Percentiles rank a stretch among this genome's conserved stretches.
Evolutionary conservation across 2,888 invertebrate species (phyloP).

Genomic region (Phasia obesa): DNA sequence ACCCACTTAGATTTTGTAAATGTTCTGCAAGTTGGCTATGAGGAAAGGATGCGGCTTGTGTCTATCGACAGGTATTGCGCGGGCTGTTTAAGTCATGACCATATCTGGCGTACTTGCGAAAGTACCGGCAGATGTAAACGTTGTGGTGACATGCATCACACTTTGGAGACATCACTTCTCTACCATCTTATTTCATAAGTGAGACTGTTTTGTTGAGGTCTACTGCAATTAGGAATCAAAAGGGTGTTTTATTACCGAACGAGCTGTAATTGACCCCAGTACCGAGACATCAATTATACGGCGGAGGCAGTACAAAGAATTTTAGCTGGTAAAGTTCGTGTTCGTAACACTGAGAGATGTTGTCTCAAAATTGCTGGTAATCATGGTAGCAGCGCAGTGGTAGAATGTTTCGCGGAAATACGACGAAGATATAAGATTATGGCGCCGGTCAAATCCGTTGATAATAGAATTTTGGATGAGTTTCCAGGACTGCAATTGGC

Average conservation of each 20-base stretch:
- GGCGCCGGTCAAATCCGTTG: too few species aligned
- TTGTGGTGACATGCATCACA: too few species aligned
- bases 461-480: not conserved
- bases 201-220: not conserved
- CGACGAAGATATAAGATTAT: too few species aligned
- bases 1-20: too few species aligned
- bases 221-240: not conserved
- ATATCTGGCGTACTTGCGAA: too few species aligned
- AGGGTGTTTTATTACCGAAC: not conserved
- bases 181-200: not conserved
- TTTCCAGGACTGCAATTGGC: not conserved
- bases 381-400: not conserved
- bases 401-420: not conserved
- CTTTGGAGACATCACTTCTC: too few species aligned
- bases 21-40: too few species aligned
- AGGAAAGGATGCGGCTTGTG: too few species aligned
- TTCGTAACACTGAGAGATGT: not conserved
- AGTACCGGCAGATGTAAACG: too few species aligned
- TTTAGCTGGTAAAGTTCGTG: not conserved
- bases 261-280: not conserved
- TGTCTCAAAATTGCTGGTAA: not conserved
- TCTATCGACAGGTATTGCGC: too few species aligned
- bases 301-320: not conserved
- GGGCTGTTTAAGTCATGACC: too few species aligned
- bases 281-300: not conserved